phyloP scores from a whole-genome alignment of 1,140 invertebrate species.

The Varroa destructor region DNA sequence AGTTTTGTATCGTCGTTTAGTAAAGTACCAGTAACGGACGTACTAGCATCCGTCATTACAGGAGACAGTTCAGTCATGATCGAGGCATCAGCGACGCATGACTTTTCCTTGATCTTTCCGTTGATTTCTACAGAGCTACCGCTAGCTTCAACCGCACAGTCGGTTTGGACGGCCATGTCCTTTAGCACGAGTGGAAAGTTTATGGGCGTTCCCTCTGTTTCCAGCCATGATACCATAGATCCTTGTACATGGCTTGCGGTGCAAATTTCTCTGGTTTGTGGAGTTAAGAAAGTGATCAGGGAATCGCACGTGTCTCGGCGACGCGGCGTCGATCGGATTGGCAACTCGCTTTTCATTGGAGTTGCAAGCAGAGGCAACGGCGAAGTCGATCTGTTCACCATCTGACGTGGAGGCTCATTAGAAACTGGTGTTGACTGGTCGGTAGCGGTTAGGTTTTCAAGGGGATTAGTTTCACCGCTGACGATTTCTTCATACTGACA shows the following conservation, averaged over 20 bases:
- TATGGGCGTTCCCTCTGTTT: background rate
- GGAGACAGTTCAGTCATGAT: background rate
- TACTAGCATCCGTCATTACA: background rate
- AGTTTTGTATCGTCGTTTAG: background rate
- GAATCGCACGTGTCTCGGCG: background rate
- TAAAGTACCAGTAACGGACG: background rate
- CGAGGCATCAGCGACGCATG: background rate
- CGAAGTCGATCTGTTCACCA: background rate
- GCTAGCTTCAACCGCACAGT: background rate
- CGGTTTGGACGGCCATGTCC: background rate
- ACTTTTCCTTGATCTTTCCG: background rate
- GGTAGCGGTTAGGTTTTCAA: no score
- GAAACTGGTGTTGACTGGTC: background rate
- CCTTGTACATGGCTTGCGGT: background rate
- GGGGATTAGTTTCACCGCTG: background rate
- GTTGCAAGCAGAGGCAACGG: background rate
- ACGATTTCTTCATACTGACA: background rate
- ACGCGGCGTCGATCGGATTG: background rate
- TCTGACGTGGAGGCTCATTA: background rate
- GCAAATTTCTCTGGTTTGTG: background rate
- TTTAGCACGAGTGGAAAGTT: background rate
- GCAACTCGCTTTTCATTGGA: background rate
- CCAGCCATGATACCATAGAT: constrained; percentile 1
- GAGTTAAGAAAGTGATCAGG: background rate
- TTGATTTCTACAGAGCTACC: background rate